A percentile compares a stretch with the other conserved stretches of the same genome.
Evolutionary conservation across 2,797 vertebrate genomes (phyloP).

Genomic region (Acanthopagrus latus): DNA sequence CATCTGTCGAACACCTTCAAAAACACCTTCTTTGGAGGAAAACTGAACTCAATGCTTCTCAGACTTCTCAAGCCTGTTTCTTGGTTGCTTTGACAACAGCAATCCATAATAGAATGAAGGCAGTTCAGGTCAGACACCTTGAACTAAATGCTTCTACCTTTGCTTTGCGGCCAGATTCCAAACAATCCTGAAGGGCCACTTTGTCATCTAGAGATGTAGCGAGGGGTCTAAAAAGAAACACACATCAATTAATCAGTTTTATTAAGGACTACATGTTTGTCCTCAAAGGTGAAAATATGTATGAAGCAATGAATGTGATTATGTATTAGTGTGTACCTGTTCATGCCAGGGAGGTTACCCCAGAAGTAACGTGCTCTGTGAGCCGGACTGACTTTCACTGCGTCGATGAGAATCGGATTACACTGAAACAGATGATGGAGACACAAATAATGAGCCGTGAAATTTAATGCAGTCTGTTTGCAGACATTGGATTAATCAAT

Average conservation of each 20-base stretch:
- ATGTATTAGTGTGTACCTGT: constrained; percentile 85
- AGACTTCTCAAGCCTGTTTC: not conserved
- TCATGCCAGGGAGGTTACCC: constrained; percentile 98
- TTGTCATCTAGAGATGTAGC: constrained; percentile 85
- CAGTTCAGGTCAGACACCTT: not conserved
- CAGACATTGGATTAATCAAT: no score
- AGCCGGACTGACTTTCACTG: constrained; percentile 93
- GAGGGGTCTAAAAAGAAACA: constrained; percentile 82
- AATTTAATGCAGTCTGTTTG: not conserved
- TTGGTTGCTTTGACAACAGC: not conserved
- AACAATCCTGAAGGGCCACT: constrained; percentile 89
- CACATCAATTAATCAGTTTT: not conserved
- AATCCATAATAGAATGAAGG: not conserved
- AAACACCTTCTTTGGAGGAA: not conserved
- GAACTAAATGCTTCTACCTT: constrained; percentile 82
- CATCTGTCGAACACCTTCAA: not conserved
- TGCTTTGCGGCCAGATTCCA: constrained; percentile 89
- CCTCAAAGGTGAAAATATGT: not conserved
- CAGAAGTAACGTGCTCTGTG: constrained; percentile 95
- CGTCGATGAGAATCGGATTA: constrained; percentile 94
- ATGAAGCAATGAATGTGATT: not conserved
- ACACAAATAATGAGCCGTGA: not conserved
- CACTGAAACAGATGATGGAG: constrained; percentile 82
- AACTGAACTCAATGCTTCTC: not conserved
- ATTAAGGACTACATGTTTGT: not conserved